Evolutionary conservation across 1,140 invertebrate species (phyloP), one percentile per base, ranked within the genome.

Genomic region (Cotesia vestalis): DNA sequence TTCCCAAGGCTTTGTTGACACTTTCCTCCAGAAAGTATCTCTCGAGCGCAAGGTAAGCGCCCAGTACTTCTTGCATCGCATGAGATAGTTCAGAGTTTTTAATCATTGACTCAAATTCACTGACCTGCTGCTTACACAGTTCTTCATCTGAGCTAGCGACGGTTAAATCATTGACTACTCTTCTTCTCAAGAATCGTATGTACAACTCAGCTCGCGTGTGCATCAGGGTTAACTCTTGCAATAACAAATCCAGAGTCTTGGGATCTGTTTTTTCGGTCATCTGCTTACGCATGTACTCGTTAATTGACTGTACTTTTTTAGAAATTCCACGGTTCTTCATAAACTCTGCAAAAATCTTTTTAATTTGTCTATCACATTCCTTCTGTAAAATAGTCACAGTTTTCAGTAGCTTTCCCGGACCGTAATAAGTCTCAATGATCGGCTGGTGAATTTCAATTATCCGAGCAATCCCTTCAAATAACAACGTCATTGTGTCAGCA

Each of bases 1-100:
- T 91, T 71, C 91, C 91, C 55, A 99, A 91, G 20, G 97, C 98
- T 86, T 99, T 99, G 38, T 92, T 90, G 0, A 99, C 93, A 81
- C 96, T 99, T 86, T 99, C 96, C 77, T 95, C 93, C 89, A 99
- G 93, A 83, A 98, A 99, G 87, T 96, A 98, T 87, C 96, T 93
- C 83, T 99, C 98, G 64, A 99, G 89, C 38, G 94, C 90, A 34
- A 99, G 91, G 88, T 99, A 99, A 67, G 93, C 91, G 11, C 94
- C 93, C 4, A 98, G 88, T 14, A 98, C 81, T 79, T 98, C 96
- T 85, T 99, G 96, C 88, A 98, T 95, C 60, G 91, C 89, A 17
- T 92, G 90, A 76, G 91, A 94, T 17, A 98, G 86, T 77, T 95
- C 93, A 76, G 93, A 95, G 55, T 92, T 91, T 20, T 90, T 90